phyloP scores from a whole-genome alignment of 2,797 vertebrate genomes.

The Thaleichthys pacificus region DNA sequence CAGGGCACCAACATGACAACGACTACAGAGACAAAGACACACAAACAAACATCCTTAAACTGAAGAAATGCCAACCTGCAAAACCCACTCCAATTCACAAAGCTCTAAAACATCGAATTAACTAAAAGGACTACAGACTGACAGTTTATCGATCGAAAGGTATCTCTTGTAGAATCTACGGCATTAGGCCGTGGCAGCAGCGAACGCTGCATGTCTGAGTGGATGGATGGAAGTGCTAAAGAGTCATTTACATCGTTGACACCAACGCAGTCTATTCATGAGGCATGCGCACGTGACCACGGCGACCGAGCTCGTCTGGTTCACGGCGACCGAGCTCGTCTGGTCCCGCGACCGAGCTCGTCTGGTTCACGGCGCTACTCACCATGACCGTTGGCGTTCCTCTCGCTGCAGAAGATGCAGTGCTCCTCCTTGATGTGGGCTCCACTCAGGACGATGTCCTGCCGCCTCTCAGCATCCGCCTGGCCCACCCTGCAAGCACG shows the following conservation, averaged over 20 bases:
- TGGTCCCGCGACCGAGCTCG: not conserved
- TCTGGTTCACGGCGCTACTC: slow-evolving; percentile 39
- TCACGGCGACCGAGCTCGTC: not conserved
- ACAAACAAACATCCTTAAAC: not conserved
- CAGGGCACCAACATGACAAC: slow-evolving; percentile 94
- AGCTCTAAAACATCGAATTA: no score
- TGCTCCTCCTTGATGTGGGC: slow-evolving; percentile 98
- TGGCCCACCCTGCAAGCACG: slow-evolving; percentile 89
- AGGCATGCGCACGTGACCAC: not conserved
- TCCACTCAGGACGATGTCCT: slow-evolving; percentile 96
- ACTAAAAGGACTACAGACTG: no score
- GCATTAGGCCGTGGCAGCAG: not conserved
- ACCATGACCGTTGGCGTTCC: slow-evolving; percentile 88
- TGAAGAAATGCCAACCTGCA: not conserved
- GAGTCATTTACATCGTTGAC: not conserved
- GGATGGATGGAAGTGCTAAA: not conserved
- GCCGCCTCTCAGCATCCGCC: slow-evolving; percentile 90
- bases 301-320: not conserved
- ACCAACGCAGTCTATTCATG: not conserved
- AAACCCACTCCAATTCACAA: not conserved
- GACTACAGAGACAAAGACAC: slow-evolving; percentile 72
- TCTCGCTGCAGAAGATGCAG: slow-evolving; percentile 94
- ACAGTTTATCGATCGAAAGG: not conserved
- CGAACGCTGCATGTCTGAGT: not conserved
- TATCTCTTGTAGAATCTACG: not conserved